These are phyloP conservation scores for Parascotia fuliginaria DNA, from an alignment of 2,888 invertebrate genomes.

Conservation along the genomic window DNA sequence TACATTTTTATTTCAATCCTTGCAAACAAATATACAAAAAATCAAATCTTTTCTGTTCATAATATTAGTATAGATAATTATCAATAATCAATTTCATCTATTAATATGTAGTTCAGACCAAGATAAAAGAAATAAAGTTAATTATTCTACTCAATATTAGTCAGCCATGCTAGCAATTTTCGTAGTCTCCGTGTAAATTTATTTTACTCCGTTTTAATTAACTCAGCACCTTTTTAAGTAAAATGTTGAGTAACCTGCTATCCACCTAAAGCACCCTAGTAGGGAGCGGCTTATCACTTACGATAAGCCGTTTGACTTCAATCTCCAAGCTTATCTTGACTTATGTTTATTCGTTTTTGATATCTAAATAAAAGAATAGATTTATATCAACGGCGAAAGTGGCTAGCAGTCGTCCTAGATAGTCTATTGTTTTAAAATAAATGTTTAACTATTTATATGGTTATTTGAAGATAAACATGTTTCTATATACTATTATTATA, in stretches of 20 bases:
- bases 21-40: no score
- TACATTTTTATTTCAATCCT: no score
- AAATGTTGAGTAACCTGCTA: conserved; percentile 1
- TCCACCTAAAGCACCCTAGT: conserved; percentile 28
- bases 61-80: no score
- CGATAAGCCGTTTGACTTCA: conserved; percentile 41
- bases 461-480: conserved; percentile 36
- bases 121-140: no score
- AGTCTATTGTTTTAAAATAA: conserved; percentile 4
- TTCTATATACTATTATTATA: background rate
- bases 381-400: conserved; percentile 30
- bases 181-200: no score
- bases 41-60: no score
- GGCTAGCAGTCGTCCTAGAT: conserved; percentile 21
- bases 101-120: no score
- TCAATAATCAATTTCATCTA: no score
- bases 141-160: no score
- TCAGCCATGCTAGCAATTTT: no score
- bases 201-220: no score
- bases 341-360: conserved; percentile 31
- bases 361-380: conserved; percentile 30
- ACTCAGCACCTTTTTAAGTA: no score
- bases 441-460: conserved; percentile 29
- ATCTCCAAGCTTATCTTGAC: conserved; percentile 37
- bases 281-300: conserved; percentile 40